Base-by-base conservation (phyloP, 2,113 vertebrate species). In the Crotalus helleri region DNA sequence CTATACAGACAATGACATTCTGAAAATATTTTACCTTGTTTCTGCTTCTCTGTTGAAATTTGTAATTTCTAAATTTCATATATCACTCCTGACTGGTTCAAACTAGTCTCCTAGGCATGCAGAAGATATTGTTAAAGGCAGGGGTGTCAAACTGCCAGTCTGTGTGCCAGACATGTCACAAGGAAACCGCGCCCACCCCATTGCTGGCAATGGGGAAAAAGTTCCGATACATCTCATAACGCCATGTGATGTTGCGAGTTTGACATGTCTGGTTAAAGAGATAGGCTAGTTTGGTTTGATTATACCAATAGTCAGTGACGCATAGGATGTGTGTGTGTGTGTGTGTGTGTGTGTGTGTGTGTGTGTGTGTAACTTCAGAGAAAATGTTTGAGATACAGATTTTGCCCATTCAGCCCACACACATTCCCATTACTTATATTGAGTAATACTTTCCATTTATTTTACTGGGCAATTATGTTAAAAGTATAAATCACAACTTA, bases 401-500 rank as follows among this genome's bases (percentile, higher is more conserved):
- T 92, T 88, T 86, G 59, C 29, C 0, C 39, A 91, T 95, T 92
- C 49, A 90, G 19, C 93, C 11, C 74, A 7, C 12, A 39, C 26
- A 0, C n/a, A 88, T 95, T 93, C 95, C 59, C 92, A 46, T 94
- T 95, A 93, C 55, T 96, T 96, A 90, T 1, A 94, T 24, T 95
- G 92, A 96, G 93, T 57, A 94, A 88, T 92, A 21, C 29, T 39
- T 92, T 69, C 51, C 86, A 26, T 21, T 94, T 92, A 91, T 51
- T 96, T 95, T 95, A 96, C 95, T 94, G 15, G 85, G 44, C 55
- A 96, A 94, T 96, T 96, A 95, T 85, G 90, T 95, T 93, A 96
- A 95, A 94, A 55, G 93, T 33, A 95, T 93, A 96, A 95, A 96
- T 97, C 46, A 88, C 95, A 92, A 95, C 24, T 93, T 92, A 94